phyloP scores from a whole-genome alignment of 2,888 invertebrate genomes.

The Coelogynopora nodosa region DNA sequence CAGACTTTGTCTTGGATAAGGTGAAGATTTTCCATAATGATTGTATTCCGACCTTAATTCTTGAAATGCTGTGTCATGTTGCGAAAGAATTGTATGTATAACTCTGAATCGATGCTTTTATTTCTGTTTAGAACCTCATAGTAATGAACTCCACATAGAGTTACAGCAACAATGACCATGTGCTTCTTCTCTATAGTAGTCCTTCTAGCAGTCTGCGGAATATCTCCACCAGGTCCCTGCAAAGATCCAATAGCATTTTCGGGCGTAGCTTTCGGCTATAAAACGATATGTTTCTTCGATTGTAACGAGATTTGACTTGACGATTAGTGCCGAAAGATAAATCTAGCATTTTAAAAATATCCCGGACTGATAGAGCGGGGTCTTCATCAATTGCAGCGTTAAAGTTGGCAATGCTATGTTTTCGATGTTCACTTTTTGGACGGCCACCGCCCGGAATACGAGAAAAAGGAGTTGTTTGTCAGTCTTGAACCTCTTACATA shows the following conservation, averaged over 20 bases:
- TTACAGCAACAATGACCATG: slow-evolving; percentile 29
- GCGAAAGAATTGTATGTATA: slow-evolving; percentile 1
- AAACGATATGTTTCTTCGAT: neutral
- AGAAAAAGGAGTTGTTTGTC: slow-evolving; percentile 4
- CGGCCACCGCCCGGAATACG: neutral
- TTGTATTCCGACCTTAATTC: slow-evolving; percentile 4
- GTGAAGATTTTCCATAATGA: slow-evolving; percentile 19
- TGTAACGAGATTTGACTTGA: slow-evolving; percentile 1
- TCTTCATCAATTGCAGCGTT: slow-evolving; percentile 27
- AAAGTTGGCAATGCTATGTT: too few relatives aligned
- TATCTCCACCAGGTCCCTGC: neutral
- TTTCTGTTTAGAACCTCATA: slow-evolving; percentile 23
- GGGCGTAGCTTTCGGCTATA: neutral
- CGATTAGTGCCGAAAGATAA: slow-evolving; percentile 7
- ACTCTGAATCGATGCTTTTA: neutral
- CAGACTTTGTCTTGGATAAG: neutral
- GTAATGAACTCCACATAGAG: slow-evolving; percentile 31
- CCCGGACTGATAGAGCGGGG: neutral
- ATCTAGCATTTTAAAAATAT: neutral
- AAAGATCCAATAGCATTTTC: neutral
- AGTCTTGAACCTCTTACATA: slow-evolving; percentile 9
- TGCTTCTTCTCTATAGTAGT: slow-evolving; percentile 30
- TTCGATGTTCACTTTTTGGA: neutral
- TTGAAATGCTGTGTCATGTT: neutral
- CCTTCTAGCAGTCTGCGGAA: slow-evolving; percentile 26